These are phyloP conservation scores for Arion vulgaris DNA, from an alignment of 1,140 invertebrate genomes.

Conservation along the genomic window DNA sequence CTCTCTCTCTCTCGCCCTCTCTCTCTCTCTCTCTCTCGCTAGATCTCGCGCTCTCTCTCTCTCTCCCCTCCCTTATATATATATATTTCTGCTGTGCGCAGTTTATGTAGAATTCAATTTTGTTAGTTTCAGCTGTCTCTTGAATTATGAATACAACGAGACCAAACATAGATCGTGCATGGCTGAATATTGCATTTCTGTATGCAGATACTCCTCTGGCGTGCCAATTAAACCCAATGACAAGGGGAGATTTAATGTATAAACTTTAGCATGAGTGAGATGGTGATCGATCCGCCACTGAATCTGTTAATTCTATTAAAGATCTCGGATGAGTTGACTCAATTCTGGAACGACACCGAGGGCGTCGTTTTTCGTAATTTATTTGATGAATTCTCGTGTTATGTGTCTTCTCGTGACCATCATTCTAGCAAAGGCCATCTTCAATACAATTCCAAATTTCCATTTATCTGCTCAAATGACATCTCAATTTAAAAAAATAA, in stretches of 20 bases:
- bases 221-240: constrained; percentile 6
- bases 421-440: neutral
- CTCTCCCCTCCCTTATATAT: too few species aligned
- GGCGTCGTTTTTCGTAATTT: neutral
- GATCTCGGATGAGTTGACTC: constrained; percentile 6
- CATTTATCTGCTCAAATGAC: too few species aligned
- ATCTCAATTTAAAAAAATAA: too few species aligned
- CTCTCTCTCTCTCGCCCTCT: too few species aligned
- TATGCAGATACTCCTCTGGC: neutral
- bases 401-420: neutral
- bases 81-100: too few species aligned
- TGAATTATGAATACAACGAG: neutral
- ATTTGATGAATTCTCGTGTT: neutral
- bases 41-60: too few species aligned
- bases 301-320: neutral
- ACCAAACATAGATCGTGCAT: neutral
- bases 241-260: neutral
- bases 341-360: neutral
- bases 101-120: too few species aligned
- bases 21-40: too few species aligned
- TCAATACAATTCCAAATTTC: neutral
- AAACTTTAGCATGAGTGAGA: neutral
- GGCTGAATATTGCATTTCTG: neutral
- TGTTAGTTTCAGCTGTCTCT: neutral
- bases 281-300: neutral